Evolutionary conservation across 53 echinoderm and acorn worm genomes (phyloP), one percentile per base, ranked within the genome.

Genomic region (Echinarachnius parma): DNA sequence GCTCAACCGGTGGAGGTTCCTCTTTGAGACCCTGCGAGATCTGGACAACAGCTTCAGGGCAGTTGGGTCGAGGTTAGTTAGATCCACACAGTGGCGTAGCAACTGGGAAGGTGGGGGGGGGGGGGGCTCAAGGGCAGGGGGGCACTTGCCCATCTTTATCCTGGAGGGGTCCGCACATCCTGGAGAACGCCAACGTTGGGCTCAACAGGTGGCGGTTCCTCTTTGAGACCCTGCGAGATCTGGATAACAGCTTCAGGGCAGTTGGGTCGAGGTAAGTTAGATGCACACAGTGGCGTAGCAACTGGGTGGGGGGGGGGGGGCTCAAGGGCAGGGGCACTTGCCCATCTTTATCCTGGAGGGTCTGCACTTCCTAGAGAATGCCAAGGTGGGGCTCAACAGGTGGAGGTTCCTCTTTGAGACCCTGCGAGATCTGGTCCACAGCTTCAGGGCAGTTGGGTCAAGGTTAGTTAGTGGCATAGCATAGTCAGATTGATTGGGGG

Each of bases 321-420:
- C n/a, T n/a, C n/a, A n/a, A n/a, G n/a, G n/a, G n/a, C n/a, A n/a
- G n/a, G n/a, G n/a, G n/a, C n/a, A n/a, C n/a, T n/a, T n/a, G n/a
- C n/a, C n/a, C n/a, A 67, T 90, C 55, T 90, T 90, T 66, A 82
- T 90, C 62, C 76, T 90, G n/a, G 86, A 90, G 20, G 86, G 86
- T 1, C n/a, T n/a, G n/a, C 46, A 75, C 20, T 90, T 90, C 37
- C 54, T 79, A 16, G 70, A 78, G 39, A 76, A 76, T 28, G 82
- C 75, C 2, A 59, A 36, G 24, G 79, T 90, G 31, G 90, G 82
- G 3, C 53, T 75, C 76, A 90, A 90, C 34, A 63, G 90, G 57
- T 90, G 90, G 82, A 59, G 90, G 34, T 90, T 86, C 48, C 56
- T 90, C 5, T 14, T 86, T 46, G 81, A 90, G 56, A 75, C 90